Conservation (phyloP, 2,888 invertebrate species). For the Sinodicranocentrus sp. region DNA sequence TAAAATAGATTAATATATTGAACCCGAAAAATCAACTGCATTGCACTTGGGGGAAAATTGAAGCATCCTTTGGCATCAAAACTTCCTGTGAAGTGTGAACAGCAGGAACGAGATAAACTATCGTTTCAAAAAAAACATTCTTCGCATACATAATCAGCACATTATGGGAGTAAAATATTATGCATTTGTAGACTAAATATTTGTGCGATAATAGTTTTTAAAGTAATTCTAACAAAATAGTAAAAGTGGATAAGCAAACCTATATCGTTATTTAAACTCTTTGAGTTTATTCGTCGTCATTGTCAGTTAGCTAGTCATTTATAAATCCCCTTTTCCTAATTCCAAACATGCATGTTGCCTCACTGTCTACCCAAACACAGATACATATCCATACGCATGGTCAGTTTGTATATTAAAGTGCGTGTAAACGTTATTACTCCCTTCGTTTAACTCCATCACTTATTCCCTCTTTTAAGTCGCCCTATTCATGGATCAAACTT, state of each 20-base stretch:
- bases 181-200: neutral
- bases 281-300: neutral
- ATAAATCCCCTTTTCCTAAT: neutral
- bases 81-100: constrained; percentile 55
- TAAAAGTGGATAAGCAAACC: no score
- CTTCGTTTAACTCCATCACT: neutral
- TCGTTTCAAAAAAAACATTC: no score
- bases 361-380: constrained; percentile 21
- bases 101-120: constrained; percentile 42
- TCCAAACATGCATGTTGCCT: constrained; percentile 15
- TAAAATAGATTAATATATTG: no score
- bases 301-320: neutral
- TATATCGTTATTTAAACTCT: neutral
- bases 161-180: no score
- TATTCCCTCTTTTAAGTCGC: neutral
- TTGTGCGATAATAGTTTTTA: neutral
- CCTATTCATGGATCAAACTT: neutral
- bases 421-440: neutral
- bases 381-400: neutral
- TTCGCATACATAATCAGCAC: no score
- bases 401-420: constrained; percentile 9
- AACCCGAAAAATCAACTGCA: no score
- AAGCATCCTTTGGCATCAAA: no score
- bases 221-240: neutral
- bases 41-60: no score